phyloP scores from a whole-genome alignment of 2,113 vertebrate species.

The Notothenia rossii region DNA sequence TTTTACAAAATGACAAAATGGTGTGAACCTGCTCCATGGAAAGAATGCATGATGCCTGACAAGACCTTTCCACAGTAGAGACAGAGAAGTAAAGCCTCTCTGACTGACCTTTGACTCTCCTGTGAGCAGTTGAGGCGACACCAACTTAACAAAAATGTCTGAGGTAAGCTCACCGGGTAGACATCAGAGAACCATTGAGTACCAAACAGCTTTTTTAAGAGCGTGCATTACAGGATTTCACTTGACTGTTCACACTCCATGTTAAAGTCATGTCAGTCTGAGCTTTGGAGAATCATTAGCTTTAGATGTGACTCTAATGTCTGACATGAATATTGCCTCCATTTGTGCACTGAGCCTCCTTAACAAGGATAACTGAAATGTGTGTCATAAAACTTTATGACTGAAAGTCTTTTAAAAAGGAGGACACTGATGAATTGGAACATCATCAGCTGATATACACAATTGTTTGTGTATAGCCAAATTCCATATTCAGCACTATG shows the following conservation, averaged over 20 bases:
- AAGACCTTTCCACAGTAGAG: neutral
- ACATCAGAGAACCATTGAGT: neutral
- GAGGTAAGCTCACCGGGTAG: neutral
- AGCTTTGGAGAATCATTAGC: neutral
- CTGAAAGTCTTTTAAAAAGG: neutral
- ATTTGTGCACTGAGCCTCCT: neutral
- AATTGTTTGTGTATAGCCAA: neutral
- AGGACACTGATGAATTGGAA: neutral
- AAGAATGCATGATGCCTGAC: neutral
- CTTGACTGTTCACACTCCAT: neutral
- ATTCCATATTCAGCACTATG: slow-evolving; percentile 1
- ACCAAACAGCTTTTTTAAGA: slow-evolving; percentile 6
- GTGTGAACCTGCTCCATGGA: neutral
- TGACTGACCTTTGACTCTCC: neutral
- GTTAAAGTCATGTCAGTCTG: neutral
- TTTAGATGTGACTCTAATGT: neutral
- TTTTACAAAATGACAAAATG: neutral
- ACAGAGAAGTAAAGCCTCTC: neutral
- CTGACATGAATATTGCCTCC: neutral
- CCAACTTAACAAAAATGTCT: neutral
- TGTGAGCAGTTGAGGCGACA: neutral
- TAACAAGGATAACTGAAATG: neutral
- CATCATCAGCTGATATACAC: neutral
- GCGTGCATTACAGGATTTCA: neutral
- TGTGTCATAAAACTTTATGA: neutral